Percentiles rank a stretch among this genome's conserved stretches.
These are phyloP conservation scores for Cephalopterus ornatus DNA, from an alignment of 2,113 vertebrate genomes.

Conservation along the genomic window DNA sequence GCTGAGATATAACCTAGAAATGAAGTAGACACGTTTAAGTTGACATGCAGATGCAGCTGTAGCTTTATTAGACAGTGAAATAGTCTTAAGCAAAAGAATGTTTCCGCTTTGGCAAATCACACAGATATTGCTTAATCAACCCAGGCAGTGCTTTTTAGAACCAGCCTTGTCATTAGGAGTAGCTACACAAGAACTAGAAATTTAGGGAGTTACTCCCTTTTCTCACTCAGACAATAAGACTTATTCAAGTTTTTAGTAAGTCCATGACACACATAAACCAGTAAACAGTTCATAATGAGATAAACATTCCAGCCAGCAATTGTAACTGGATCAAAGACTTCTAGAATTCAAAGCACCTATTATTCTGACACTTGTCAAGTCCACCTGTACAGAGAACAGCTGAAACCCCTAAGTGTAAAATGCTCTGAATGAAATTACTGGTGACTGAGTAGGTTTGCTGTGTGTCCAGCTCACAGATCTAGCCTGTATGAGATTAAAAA, in stretches of 20 bases:
- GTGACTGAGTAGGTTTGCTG: background rate
- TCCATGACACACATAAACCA: background rate
- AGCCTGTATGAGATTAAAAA: background rate
- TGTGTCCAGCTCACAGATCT: background rate
- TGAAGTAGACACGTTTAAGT: background rate
- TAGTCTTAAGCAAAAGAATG: background rate
- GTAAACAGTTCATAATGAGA: background rate
- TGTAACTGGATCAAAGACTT: background rate
- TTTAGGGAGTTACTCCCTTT: fast-evolving
- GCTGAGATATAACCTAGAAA: conserved; percentile 84
- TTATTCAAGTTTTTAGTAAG: background rate
- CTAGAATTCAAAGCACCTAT: background rate
- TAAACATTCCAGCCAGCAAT: background rate
- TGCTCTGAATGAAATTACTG: background rate
- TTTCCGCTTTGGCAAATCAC: background rate
- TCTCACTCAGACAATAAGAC: background rate
- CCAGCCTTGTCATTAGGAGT: background rate
- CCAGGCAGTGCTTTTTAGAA: background rate
- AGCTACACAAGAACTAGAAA: background rate
- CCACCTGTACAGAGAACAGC: background rate
- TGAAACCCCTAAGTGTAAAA: background rate
- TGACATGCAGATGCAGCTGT: background rate
- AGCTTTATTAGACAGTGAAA: background rate
- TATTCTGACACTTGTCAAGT: background rate
- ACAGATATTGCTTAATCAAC: background rate